phyloP scores from a whole-genome alignment of 2,797 vertebrate genomes.

The Chrysocyon brachyurus region DNA sequence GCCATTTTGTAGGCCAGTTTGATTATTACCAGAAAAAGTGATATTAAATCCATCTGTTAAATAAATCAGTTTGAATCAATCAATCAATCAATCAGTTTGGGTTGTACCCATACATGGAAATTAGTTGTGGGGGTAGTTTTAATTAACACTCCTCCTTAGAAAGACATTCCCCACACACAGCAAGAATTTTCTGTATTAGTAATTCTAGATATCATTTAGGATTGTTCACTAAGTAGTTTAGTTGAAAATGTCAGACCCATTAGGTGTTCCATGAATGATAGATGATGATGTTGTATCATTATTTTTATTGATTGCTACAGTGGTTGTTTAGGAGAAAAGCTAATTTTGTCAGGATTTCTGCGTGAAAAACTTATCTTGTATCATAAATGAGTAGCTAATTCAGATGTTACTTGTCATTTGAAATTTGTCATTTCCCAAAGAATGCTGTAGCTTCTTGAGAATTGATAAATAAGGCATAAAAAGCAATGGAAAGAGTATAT shows the following conservation, averaged over 20 bases:
- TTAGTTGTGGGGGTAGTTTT: background rate
- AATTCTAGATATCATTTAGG: constrained; percentile 1
- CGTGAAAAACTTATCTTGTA: background rate
- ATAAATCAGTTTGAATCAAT: constrained; percentile 4
- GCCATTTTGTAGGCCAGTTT: constrained; percentile 18
- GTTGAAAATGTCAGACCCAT: constrained; percentile 15
- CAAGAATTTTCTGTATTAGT: background rate
- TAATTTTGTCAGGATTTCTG: constrained; percentile 40
- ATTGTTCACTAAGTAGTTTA: constrained; percentile 41
- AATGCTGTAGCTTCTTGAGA: constrained; percentile 29
- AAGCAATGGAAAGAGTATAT: background rate
- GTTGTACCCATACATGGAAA: background rate
- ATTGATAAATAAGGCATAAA: constrained; percentile 37
- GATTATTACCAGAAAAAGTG: constrained; percentile 36
- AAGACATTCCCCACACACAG: background rate
- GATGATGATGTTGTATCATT: background rate
- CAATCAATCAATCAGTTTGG: background rate
- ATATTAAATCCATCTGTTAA: constrained; percentile 40
- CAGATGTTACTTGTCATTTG: background rate
- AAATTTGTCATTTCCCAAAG: constrained; percentile 45
- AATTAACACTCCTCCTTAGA: constrained; percentile 31
- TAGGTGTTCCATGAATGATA: constrained; percentile 33
- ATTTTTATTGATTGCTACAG: background rate
- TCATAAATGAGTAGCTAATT: constrained; percentile 29
- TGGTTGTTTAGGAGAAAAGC: constrained; percentile 23